Evolutionary conservation across 2,797 vertebrate genomes (phyloP), one percentile per base, ranked within the genome.

Genomic region (Scyliorhinus canicula): DNA sequence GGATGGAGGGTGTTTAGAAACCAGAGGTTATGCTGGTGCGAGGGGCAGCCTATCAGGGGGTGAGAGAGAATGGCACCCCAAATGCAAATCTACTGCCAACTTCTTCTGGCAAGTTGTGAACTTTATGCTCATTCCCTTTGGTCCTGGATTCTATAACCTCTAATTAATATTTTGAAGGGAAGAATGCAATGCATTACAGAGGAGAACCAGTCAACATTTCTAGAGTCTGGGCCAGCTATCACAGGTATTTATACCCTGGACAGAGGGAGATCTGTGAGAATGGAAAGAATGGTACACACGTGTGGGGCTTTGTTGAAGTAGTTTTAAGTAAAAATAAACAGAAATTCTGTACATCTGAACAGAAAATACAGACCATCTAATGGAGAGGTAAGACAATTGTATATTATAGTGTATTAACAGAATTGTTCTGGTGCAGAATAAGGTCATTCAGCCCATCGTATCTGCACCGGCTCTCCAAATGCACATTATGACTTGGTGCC

Each of bases 1-100:
- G 96, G 96, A 97, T 95, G 96, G 35, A 12, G 74, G 77, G 96
- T 97, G 98, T 98, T 98, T 98, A 98, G 97, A 97, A 97, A 98
- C 95, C 82, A 40, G 97, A 97, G 97, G 97, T 97, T 97, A 96
- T 96, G 96, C 96, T 96, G 96, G 95, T 95, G 96, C 93, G 95
- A 96, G 97, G 97, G 97, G 96, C 96, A 96, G 96, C 95, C 26
- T 85, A 8, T 95, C 84, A 28, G 50, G 95, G 96, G 96, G 96
- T 95, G 79, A 69, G 95, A 95, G 84, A 60, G 77, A 79, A 85
- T 14, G 74, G 94, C 4, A 35, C 52, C 85, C 52, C 50, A 14
- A 35, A 95, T 91, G 71, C 91, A 95, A 69, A 95, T 96, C 84
- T 31, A 97, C 96, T 97, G 97, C 96, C 96, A 95, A 95, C 97